Conservation (phyloP, 2,888 invertebrate species). For the Lepidonotus clava region DNA sequence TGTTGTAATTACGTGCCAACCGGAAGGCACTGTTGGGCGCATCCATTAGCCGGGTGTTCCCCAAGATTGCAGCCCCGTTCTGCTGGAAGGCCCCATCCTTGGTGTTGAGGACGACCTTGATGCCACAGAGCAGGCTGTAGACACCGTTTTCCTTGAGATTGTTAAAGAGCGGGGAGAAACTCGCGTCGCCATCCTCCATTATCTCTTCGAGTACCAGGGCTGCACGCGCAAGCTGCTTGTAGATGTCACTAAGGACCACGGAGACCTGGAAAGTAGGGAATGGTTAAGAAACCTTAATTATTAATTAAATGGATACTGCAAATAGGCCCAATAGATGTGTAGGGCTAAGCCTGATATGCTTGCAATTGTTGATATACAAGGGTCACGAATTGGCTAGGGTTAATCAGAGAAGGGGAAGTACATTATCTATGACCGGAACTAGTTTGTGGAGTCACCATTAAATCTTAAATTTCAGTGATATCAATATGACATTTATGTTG, state of each 20-base stretch:
- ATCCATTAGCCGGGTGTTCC: neutral
- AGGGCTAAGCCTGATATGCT: no score
- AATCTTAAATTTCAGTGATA: neutral
- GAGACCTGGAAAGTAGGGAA: no score
- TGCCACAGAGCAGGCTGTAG: constrained; percentile 14
- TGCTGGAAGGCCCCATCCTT: neutral
- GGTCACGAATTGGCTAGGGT: no score
- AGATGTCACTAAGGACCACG: neutral
- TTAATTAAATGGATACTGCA: no score
- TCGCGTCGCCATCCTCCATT: neutral
- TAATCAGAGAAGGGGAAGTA: no score
- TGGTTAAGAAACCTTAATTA: no score
- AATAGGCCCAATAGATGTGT: no score
- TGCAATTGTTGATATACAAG: no score
- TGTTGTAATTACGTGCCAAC: neutral
- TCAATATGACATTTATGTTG: neutral
- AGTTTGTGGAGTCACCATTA: neutral
- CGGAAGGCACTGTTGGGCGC: neutral
- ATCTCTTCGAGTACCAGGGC: neutral
- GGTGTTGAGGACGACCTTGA: neutral
- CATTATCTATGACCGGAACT: neutral
- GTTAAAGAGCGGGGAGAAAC: neutral
- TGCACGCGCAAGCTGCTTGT: neutral
- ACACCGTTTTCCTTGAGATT: constrained; percentile 7
- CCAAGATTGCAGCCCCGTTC: neutral